Evolutionary conservation across 2,888 invertebrate genomes (phyloP).

Genomic region (Ophioninae sp.): DNA sequence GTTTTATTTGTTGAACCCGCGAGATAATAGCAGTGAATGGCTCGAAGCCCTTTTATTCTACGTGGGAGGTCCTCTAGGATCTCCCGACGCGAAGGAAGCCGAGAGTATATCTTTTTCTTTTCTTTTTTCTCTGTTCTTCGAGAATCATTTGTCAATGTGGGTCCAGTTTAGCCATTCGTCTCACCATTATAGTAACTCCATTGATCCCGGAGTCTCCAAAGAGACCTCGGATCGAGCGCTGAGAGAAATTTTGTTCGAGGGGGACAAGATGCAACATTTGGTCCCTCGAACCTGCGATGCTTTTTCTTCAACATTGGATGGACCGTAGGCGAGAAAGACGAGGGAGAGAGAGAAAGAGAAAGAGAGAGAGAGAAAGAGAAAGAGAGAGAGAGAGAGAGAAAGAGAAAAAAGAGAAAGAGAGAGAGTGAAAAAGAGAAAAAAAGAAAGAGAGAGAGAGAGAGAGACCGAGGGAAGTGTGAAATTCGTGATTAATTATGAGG

Average conservation of each 20-base stretch:
- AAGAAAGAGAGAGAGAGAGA: slow-evolving; percentile 11
- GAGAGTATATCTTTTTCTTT: slow-evolving; percentile 17
- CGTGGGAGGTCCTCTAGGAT: slow-evolving; percentile 65
- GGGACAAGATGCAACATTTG: slow-evolving; percentile 49
- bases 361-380: slow-evolving; percentile 20
- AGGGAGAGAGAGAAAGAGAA: background rate
- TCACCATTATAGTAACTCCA: slow-evolving; percentile 64
- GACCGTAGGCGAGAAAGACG: slow-evolving; percentile 2
- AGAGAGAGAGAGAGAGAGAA: slow-evolving; percentile 19
- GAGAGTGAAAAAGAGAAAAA: background rate
- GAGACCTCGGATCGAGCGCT: slow-evolving; percentile 29
- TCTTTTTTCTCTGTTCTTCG: slow-evolving; percentile 48
- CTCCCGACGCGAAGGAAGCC: slow-evolving; percentile 31
- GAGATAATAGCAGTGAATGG: background rate
- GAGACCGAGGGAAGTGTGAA: slow-evolving; percentile 71
- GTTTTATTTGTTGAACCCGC: background rate
- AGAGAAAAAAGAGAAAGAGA: background rate
- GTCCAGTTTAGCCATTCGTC: slow-evolving; percentile 78
- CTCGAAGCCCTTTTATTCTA: slow-evolving; percentile 57
- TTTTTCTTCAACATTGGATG: slow-evolving; percentile 5
- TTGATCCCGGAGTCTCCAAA: slow-evolving; percentile 44
- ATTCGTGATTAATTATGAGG: slow-evolving; percentile 76
- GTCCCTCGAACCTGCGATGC: slow-evolving; percentile 35
- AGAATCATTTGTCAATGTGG: slow-evolving; percentile 79
- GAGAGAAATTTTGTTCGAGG: slow-evolving; percentile 55